Evolutionary conservation across 2,888 invertebrate species (phyloP), one percentile per base, ranked within the genome.

Genomic region (Drosophila pegasa): DNA sequence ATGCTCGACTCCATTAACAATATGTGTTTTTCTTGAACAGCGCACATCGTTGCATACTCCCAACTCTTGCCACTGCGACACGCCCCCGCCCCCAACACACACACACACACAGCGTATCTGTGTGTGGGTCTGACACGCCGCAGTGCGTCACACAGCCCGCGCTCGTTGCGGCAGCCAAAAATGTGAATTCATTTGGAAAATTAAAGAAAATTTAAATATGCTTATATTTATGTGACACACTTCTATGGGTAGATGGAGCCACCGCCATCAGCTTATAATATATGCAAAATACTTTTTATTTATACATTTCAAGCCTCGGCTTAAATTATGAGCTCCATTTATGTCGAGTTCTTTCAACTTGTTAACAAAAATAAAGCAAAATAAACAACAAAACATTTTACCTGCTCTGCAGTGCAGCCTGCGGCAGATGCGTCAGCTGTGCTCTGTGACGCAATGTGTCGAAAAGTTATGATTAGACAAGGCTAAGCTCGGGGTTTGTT

Each of bases 1-100:
- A 85, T 85, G 84, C 78, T 78, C 76, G 74, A 76, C 87, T 87
- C 86, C 80, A 85, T 85, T 87, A 85, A 87, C 74, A 87, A 85
- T 85, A 80, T 85, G 85, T 82, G 85, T 82, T 85, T 75, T 87
- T 63, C 79, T 71, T 76, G 54, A 66, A 62, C 80, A 74, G 48
- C 56, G 66, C 79, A 58, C 69, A 57, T 27, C 62, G 27, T 40
- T 60, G 76, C 76, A 75, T 60, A 43, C 40, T 31, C 33, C 41
- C 25, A 14, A 18, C 38, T 14, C 14, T 1, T 4, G 14, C 52
- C 27, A 1, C n/a, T 3, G 25, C 9, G 18, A 25, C 27, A 9
- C 14, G 27, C 29, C 52, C 43, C 29, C 43, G 8, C 27, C n/a
- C 48, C 0, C 16, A 3, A 3, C 16, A 2, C 7, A 14, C 25